These are phyloP conservation scores for Galerucella calmariensis DNA, from an alignment of 2,888 invertebrate genomes.

Conservation along the genomic window DNA sequence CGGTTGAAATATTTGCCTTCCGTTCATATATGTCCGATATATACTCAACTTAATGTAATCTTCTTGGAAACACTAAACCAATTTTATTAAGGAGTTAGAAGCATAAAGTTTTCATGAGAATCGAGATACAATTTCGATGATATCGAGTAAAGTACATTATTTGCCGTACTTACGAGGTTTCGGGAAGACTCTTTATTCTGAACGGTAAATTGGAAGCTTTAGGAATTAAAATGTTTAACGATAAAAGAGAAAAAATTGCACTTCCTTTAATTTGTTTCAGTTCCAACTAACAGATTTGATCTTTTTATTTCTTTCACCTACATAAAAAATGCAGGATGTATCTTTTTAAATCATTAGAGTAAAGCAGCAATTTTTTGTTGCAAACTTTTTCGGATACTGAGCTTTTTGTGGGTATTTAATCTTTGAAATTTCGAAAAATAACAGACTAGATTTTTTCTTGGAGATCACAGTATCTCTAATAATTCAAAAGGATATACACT, in stretches of 20 bases:
- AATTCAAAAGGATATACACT: no score
- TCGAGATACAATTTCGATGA: slow-evolving; percentile 24
- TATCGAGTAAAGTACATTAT: slow-evolving; percentile 25
- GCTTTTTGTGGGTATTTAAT: no score
- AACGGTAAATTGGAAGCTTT: slow-evolving; percentile 18
- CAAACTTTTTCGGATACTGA: not conserved
- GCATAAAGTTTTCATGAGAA: slow-evolving; percentile 29
- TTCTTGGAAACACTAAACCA: slow-evolving; percentile 30
- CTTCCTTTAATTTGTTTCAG: slow-evolving; percentile 1
- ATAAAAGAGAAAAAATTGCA: not conserved
- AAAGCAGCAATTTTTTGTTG: not conserved
- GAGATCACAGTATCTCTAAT: no score
- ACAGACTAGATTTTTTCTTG: no score
- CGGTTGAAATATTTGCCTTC: slow-evolving; percentile 18
- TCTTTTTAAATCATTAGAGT: not conserved
- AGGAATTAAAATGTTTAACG: slow-evolving; percentile 24
- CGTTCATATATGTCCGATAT: not conserved
- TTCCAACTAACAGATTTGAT: not conserved
- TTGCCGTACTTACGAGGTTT: slow-evolving; percentile 19
- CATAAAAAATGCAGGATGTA: not conserved
- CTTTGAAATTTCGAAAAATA: no score
- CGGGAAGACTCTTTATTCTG: slow-evolving; percentile 5
- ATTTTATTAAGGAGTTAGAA: slow-evolving; percentile 37
- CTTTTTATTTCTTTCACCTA: not conserved
- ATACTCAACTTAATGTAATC: slow-evolving; percentile 31